phyloP scores from a whole-genome alignment of 2,797 vertebrate genomes.

The Gallirallus australis region DNA sequence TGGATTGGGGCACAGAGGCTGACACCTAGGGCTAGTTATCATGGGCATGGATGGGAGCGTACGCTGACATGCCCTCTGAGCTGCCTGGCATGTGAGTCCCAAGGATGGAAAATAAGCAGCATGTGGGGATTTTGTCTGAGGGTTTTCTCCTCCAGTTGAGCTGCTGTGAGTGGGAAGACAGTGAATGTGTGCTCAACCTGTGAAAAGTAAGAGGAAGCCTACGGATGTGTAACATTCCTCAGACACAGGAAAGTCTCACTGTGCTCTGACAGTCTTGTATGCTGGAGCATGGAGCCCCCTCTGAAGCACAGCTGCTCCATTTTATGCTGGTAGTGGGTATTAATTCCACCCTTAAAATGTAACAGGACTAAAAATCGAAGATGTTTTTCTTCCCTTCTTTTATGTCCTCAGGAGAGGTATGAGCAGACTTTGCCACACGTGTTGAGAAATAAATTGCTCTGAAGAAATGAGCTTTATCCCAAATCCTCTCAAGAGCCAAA shows the following conservation, averaged over 20 bases:
- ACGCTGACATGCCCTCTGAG: neutral
- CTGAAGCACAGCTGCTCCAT: neutral
- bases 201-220: neutral
- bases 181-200: neutral
- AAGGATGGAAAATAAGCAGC: neutral
- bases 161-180: neutral
- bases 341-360: neutral
- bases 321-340: neutral
- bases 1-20: neutral
- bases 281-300: neutral
- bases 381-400: neutral
- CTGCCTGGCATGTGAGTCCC: neutral
- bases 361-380: conserved; percentile 4
- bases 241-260: neutral
- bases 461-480: conserved; percentile 47
- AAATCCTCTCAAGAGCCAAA: conserved; percentile 38
- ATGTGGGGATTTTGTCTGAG: neutral
- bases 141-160: neutral
- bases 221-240: neutral
- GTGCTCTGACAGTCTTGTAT: neutral
- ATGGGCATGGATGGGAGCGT: accelerated
- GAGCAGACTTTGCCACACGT: neutral
- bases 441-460: conserved; percentile 44
- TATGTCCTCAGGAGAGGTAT: neutral
- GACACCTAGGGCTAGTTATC: neutral